Evolutionary conservation across 2,113 vertebrate genomes (phyloP), one percentile per base, ranked within the genome.

Genomic region (Xiphorhynchus elegans): DNA sequence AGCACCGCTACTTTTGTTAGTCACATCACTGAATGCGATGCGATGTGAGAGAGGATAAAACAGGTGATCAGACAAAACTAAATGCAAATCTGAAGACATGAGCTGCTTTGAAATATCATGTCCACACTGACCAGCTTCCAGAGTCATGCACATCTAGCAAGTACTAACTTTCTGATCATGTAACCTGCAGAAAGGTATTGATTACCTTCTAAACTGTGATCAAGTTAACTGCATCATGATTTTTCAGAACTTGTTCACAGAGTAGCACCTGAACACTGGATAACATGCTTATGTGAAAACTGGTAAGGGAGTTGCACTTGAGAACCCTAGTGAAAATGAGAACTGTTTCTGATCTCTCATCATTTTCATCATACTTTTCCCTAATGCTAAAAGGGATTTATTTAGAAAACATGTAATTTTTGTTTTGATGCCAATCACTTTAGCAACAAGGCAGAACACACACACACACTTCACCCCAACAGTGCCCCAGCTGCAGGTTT

Each of bases 401-500:
- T 60, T 68, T 80, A 56, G 60, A 76, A 92, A 76, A 84, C 46
- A 84, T 0, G 24, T 31, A 7, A 17, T 47, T 93, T 92, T 82
- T 73, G 66, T 72, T 68, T 93, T 14, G 31, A 90, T 85, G 93
- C 56, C 79, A 90, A 25, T 84, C 52, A 56, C 3, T 7, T 87
- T 49, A 63, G 35, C 69, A 63, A 40, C 40, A 73, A 69, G 84
- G 59, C 66, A 79, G 75, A 72, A 80, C 67, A 74, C 78, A 84
- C 62, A 15, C 67, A 14, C 67, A 25, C 26, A 23, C 78, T 91
- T 93, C 90, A 63, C 69, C 91, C 82, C 55, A 67, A 90, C 85
- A 52, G 90, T 72, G 81, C 79, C 84, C 76, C 86, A 60, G 86
- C 42, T 33, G 75, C 70, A 94, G 90, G 89, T 72, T 78, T n/a